These are phyloP conservation scores for Grapholita molesta DNA, from an alignment of 1,140 invertebrate species.

Conservation along the genomic window DNA sequence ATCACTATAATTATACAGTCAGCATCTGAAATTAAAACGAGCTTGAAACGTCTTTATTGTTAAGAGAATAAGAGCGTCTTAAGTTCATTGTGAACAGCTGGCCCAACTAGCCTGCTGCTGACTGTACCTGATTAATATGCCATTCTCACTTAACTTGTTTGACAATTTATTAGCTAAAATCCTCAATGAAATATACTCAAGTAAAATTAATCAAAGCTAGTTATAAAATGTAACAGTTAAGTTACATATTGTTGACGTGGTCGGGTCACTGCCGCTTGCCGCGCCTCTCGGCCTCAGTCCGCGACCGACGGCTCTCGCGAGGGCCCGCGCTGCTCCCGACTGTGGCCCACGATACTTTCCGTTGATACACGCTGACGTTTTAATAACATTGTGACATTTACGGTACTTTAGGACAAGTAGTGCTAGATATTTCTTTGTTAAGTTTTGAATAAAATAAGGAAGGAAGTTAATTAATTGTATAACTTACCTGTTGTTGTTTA, in stretches of 20 bases:
- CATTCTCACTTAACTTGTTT: too few relatives aligned
- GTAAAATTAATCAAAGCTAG: not conserved
- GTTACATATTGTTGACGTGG: not conserved
- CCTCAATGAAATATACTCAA: not conserved
- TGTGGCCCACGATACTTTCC: not conserved
- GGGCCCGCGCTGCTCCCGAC: not conserved
- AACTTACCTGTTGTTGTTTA: not conserved
- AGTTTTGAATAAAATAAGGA: not conserved
- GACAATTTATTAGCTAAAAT: not conserved
- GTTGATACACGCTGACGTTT: not conserved
- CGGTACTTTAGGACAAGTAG: not conserved
- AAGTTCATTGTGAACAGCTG: too few relatives aligned
- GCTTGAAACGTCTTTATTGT: too few relatives aligned
- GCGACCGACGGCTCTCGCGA: not conserved
- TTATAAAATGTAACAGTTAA: not conserved
- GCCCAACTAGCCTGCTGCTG: too few relatives aligned
- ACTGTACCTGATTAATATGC: too few relatives aligned
- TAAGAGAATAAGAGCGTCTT: too few relatives aligned
- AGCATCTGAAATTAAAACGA: too few relatives aligned
- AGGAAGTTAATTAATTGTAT: not conserved
- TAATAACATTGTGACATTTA: conserved; percentile 17
- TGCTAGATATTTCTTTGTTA: not conserved
- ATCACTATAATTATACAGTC: too few relatives aligned
- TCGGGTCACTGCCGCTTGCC: not conserved
- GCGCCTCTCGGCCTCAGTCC: not conserved